Conservation (phyloP, 2,888 invertebrate species). For the Pandemis heparana region DNA sequence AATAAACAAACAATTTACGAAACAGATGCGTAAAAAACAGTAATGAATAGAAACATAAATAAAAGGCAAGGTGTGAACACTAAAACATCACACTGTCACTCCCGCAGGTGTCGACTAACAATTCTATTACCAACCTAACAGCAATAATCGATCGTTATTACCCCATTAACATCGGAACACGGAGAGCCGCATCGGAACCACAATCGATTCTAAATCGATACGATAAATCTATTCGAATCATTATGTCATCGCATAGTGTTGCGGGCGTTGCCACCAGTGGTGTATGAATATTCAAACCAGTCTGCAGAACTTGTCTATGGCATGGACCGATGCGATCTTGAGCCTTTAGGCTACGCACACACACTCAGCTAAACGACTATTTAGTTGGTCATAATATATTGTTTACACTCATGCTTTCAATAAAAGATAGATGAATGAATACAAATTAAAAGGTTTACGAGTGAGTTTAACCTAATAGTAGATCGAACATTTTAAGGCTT, state of each 20-base stretch:
- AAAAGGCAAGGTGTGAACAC: slow-evolving; percentile 6
- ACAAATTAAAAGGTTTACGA: background rate
- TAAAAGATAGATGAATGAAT: background rate
- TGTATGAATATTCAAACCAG: slow-evolving; percentile 71
- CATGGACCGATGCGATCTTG: slow-evolving; percentile 3
- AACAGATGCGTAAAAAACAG: background rate
- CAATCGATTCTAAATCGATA: slow-evolving; percentile 52
- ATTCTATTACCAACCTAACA: slow-evolving; percentile 37
- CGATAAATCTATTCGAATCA: slow-evolving; percentile 70
- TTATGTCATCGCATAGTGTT: slow-evolving; percentile 76
- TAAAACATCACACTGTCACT: slow-evolving; percentile 3
- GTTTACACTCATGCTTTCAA: background rate
- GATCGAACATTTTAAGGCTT: background rate
- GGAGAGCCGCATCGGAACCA: slow-evolving; percentile 44
- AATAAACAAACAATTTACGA: background rate
- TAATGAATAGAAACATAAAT: background rate
- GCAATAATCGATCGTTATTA: slow-evolving; percentile 39
- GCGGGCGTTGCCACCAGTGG: slow-evolving; percentile 64
- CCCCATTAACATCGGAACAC: slow-evolving; percentile 39
- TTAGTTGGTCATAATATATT: background rate
- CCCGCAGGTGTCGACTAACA: slow-evolving; percentile 22
- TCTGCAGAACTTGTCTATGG: slow-evolving; percentile 61
- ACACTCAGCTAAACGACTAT: slow-evolving; percentile 4
- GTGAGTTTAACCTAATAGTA: background rate
- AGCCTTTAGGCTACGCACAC: slow-evolving; percentile 12